These are phyloP conservation scores for Tenualosa ilisha DNA, from an alignment of 2,797 vertebrate species.

Conservation along the genomic window DNA sequence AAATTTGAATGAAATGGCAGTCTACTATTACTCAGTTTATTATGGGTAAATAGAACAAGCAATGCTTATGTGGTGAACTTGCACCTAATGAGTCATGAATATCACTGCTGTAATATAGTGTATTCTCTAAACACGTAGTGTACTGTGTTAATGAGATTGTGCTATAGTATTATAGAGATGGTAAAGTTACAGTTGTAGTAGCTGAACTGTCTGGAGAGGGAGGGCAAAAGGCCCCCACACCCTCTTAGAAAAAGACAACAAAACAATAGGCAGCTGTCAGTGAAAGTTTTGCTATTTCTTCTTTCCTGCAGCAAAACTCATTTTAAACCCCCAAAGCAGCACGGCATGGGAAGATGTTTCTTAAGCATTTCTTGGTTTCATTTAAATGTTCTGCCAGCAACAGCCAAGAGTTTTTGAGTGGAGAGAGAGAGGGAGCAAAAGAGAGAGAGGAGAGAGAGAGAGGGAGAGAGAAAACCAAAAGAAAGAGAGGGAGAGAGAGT, in stretches of 20 bases:
- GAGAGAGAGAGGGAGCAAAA: not conserved
- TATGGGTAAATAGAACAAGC: not conserved
- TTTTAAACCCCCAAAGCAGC: constrained; percentile 32
- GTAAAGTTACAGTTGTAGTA: not conserved
- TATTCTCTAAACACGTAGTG: not conserved
- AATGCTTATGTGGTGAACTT: not conserved
- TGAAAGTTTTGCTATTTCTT: not conserved
- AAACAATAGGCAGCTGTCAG: not conserved
- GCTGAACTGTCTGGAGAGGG: not conserved
- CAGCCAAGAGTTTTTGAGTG: constrained; percentile 18
- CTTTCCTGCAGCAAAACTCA: constrained; percentile 23
- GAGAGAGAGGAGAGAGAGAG: constrained; percentile 23
- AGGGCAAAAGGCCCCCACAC: not conserved
- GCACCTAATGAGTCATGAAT: too few species aligned
- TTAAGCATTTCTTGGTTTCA: constrained; percentile 49
- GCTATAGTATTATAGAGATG: not conserved
- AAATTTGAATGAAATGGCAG: too few species aligned
- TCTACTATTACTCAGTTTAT: not conserved
- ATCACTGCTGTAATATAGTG: not conserved
- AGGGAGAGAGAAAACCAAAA: not conserved
- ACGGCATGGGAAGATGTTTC: constrained; percentile 43
- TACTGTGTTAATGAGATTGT: not conserved
- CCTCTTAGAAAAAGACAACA: not conserved
- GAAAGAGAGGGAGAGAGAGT: not conserved
- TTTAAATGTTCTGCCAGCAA: constrained; percentile 42